Conservation (phyloP, 2,113 vertebrate species). For the Casuarius casuarius region DNA sequence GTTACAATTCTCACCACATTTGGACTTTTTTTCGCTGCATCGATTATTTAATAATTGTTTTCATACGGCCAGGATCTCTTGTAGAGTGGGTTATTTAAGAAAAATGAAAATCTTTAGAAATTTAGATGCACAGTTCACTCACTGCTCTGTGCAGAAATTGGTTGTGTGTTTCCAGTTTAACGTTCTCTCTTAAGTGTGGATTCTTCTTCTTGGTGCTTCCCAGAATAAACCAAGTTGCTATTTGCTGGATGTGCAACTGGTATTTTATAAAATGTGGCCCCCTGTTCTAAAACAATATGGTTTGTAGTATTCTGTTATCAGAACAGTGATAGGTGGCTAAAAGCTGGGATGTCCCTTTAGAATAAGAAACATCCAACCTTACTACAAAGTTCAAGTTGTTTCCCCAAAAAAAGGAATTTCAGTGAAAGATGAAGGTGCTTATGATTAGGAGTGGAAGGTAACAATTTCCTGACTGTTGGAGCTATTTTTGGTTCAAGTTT, state of each 20-base stretch:
- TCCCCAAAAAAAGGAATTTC: not conserved
- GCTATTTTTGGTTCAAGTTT: not conserved
- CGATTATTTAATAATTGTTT: slow-evolving; percentile 29
- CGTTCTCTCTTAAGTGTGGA: not conserved
- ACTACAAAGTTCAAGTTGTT: not conserved
- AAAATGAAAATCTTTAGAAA: slow-evolving; percentile 55
- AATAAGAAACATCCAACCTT: not conserved
- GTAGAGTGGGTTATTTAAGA: slow-evolving; percentile 17
- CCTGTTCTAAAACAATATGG: not conserved
- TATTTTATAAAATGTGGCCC: not conserved
- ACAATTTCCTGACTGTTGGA: not conserved
- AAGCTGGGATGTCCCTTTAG: not conserved
- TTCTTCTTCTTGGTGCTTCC: not conserved
- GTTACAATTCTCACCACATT: slow-evolving; percentile 1
- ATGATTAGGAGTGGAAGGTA: not conserved
- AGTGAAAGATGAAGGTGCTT: not conserved
- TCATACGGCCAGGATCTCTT: not conserved
- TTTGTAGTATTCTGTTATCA: not conserved
- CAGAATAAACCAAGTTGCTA: not conserved
- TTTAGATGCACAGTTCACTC: slow-evolving; percentile 10
- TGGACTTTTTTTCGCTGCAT: not conserved
- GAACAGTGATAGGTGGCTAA: not conserved
- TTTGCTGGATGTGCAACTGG: not conserved
- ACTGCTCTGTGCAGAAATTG: not conserved
- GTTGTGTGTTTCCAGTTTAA: not conserved